phyloP scores from a whole-genome alignment of 1,140 invertebrate genomes.

The Myzus persicae region DNA sequence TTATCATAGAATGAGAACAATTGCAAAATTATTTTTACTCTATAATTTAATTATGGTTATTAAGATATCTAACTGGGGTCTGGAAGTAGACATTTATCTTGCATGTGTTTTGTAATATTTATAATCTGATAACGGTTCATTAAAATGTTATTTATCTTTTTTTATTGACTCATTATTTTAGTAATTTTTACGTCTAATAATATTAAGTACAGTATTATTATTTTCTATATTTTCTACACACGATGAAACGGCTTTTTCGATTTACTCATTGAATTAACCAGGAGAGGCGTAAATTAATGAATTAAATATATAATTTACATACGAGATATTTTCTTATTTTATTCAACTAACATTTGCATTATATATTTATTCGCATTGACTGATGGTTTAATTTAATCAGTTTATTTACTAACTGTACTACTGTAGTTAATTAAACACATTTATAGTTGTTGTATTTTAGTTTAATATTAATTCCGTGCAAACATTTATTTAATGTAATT shows the following conservation, averaged over 20 bases:
- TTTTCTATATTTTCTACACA: neutral
- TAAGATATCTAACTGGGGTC: neutral
- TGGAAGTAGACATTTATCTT: neutral
- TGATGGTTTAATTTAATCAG: neutral
- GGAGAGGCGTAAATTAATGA: neutral
- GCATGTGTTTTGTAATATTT: neutral
- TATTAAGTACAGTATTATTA: neutral
- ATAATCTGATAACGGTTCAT: neutral
- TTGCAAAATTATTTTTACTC: neutral
- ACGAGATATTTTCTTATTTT: neutral
- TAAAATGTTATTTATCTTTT: neutral
- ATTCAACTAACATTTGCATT: neutral
- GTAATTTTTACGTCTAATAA: neutral
- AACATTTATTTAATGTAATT: neutral
- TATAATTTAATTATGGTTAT: neutral
- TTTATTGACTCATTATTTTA: neutral
- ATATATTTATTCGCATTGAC: neutral
- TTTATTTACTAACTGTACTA: neutral
- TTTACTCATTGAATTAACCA: neutral
- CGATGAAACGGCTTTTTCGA: neutral
- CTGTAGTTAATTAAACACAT: neutral
- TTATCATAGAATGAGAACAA: neutral
- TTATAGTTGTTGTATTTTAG: neutral
- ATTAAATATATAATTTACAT: neutral
- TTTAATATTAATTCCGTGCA: neutral